Percentiles rank a stretch among this genome's conserved stretches.
phyloP scores from a whole-genome alignment of 2,113 vertebrate species.

The Choloepus hoffmanni region DNA sequence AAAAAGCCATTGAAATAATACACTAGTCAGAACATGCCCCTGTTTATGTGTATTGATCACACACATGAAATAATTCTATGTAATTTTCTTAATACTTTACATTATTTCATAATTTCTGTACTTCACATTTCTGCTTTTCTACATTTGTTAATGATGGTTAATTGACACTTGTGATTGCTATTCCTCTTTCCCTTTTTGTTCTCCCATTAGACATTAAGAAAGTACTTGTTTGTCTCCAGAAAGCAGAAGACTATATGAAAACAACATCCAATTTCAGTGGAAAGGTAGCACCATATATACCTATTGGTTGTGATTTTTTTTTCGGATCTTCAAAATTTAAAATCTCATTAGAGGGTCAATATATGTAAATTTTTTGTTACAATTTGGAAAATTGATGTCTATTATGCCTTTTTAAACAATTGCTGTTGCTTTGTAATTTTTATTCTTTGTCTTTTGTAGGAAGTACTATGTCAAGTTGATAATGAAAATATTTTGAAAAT shows the following conservation, averaged over 20 bases:
- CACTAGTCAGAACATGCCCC: not conserved
- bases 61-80: not conserved
- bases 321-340: slow-evolving; percentile 44
- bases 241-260: slow-evolving; percentile 94
- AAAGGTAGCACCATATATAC: slow-evolving; percentile 87
- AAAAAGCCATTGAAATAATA: slow-evolving; percentile 1
- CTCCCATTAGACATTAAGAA: slow-evolving; percentile 86
- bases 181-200: slow-evolving; percentile 31
- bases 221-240: slow-evolving; percentile 91
- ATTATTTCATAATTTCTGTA: slow-evolving; percentile 27
- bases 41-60: not conserved
- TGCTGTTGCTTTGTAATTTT: not conserved
- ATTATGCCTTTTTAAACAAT: not conserved
- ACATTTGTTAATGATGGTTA: not conserved
- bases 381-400: slow-evolving; percentile 28
- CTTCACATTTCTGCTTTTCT: not conserved
- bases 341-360: not conserved
- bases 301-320: not conserved
- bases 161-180: slow-evolving; percentile 5
- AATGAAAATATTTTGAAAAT: not conserved
- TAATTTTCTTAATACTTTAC: slow-evolving; percentile 43
- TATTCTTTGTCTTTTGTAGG: slow-evolving; percentile 41
- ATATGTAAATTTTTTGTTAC: slow-evolving; percentile 14
- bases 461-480: not conserved
- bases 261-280: slow-evolving; percentile 90